phyloP scores from a whole-genome alignment of 1,140 invertebrate species.

The Ganaspis sp. region DNA sequence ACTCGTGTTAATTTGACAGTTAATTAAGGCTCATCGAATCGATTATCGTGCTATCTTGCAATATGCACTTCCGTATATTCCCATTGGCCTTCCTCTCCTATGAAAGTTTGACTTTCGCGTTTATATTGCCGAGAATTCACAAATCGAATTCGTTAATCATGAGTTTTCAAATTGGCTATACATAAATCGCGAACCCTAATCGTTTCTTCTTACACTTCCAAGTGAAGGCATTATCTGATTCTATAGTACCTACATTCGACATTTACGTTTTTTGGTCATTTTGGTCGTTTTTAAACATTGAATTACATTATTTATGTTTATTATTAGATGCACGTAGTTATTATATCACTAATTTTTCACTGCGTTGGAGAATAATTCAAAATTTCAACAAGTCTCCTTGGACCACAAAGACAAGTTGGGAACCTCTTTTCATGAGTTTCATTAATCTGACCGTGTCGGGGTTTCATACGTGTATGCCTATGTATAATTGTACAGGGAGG shows the following conservation, averaged over 20 bases:
- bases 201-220: background rate
- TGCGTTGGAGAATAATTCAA: too few species aligned
- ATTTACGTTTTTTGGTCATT: too few species aligned
- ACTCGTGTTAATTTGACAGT: slow-evolving; percentile 68
- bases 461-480: too few species aligned
- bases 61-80: slow-evolving; percentile 58
- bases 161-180: background rate
- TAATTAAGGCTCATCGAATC: slow-evolving; percentile 66
- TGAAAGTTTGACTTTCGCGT: slow-evolving; percentile 1
- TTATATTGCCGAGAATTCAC: slow-evolving; percentile 2
- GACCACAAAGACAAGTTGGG: slow-evolving; percentile 50
- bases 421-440: slow-evolving; percentile 64
- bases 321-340: too few species aligned
- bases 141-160: slow-evolving; percentile 18
- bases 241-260: too few species aligned
- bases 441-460: slow-evolving; percentile 71
- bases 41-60: slow-evolving; percentile 57
- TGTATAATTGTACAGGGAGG: too few species aligned
- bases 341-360: too few species aligned
- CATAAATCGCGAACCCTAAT: background rate
- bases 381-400: slow-evolving; percentile 7
- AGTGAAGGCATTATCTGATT: too few species aligned
- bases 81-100: background rate
- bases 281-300: too few species aligned
- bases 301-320: too few species aligned